A percentile compares a stretch with the other conserved stretches of the same genome.
Conservation (phyloP, 2,113 vertebrate species). For the Mixornis gularis region DNA sequence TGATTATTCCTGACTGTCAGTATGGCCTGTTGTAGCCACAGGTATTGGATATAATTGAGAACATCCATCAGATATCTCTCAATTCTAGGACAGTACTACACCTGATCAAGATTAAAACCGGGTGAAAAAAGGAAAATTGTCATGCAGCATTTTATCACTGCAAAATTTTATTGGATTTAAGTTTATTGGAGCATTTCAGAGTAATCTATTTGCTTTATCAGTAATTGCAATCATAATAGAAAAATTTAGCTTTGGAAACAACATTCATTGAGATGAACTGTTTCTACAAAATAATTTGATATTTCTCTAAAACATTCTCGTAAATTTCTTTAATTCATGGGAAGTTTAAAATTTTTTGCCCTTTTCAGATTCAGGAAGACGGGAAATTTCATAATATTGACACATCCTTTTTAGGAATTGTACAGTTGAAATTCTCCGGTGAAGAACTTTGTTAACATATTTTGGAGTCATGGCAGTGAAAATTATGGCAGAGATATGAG, state of each 20-base stretch:
- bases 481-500: background rate
- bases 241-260: background rate
- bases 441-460: background rate
- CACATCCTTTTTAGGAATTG: background rate
- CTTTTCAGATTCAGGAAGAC: background rate
- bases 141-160: background rate
- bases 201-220: background rate
- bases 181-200: background rate
- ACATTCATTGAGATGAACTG: background rate
- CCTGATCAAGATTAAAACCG: background rate
- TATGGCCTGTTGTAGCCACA: background rate
- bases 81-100: background rate
- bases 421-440: background rate
- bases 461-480: background rate
- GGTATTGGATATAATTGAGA: constrained; percentile 6
- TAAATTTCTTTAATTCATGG: background rate
- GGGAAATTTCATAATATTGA: background rate
- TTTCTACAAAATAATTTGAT: background rate
- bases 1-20: constrained; percentile 15
- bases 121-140: background rate
- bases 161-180: background rate
- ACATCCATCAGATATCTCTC: constrained; percentile 10
- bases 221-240: background rate
- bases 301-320: background rate
- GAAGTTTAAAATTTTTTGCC: background rate